Evolutionary conservation across 2,113 vertebrate genomes (phyloP).

Genomic region (Thamnaconus septentrionalis): DNA sequence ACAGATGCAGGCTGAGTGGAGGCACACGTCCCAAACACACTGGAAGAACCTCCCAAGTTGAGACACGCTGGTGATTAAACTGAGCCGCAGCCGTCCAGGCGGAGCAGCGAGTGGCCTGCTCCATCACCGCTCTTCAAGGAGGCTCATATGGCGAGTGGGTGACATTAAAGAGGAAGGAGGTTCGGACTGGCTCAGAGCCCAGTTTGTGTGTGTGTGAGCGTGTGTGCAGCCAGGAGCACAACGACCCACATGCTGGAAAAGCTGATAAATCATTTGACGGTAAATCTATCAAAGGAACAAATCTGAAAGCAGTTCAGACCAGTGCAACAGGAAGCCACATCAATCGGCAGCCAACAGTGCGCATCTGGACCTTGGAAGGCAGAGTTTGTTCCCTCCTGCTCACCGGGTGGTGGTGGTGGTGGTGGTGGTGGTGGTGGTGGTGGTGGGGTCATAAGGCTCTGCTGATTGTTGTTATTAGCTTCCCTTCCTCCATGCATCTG

Average conservation of each 20-base stretch:
- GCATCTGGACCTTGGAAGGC: too few relatives aligned
- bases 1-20: slow-evolving; percentile 19
- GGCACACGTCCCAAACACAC: slow-evolving; percentile 30
- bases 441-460: background rate
- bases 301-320: background rate
- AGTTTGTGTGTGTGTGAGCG: slow-evolving; percentile 3
- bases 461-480: slow-evolving; percentile 24
- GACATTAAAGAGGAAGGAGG: slow-evolving; percentile 57
- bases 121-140: slow-evolving; percentile 36
- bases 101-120: slow-evolving; percentile 49
- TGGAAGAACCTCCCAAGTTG: slow-evolving; percentile 36
- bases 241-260: slow-evolving; percentile 23
- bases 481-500: slow-evolving; percentile 4
- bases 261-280: background rate
- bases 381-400: too few relatives aligned
- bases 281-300: slow-evolving; percentile 4
- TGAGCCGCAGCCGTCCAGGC: slow-evolving; percentile 68
- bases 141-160: slow-evolving; percentile 68
- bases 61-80: slow-evolving; percentile 61
- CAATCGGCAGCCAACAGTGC: background rate
- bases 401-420: too few relatives aligned
- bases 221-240: slow-evolving; percentile 1
- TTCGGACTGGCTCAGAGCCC: slow-evolving; percentile 38
- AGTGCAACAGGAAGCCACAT: background rate
- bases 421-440: too few relatives aligned